Evolutionary conservation across 2,888 invertebrate species (phyloP).

Genomic region (Nematopogon swammerdamellus): DNA sequence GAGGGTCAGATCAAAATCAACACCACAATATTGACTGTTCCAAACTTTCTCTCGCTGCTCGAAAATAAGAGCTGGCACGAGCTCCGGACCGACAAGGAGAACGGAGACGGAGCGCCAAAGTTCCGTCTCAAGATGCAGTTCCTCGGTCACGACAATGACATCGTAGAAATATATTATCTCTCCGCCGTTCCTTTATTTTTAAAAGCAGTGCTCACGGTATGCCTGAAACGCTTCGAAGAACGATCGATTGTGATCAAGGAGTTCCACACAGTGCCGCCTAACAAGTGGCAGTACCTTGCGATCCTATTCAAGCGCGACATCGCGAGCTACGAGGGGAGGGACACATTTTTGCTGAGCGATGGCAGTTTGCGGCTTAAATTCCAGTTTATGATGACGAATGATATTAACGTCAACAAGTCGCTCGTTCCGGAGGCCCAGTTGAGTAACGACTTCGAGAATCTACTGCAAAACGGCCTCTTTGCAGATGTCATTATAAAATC

Average conservation of each 20-base stretch:
- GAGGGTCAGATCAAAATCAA: conserved; percentile 42
- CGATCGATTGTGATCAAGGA: conserved; percentile 40
- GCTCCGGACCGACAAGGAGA: conserved; percentile 29
- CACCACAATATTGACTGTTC: conserved; percentile 40
- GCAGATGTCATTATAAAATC: conserved; percentile 44
- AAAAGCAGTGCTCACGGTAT: conserved; percentile 37
- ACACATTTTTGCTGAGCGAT: conserved; percentile 32
- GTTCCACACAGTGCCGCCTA: conserved; percentile 38
- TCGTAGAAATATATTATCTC: conserved; percentile 40
- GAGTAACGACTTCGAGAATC: conserved; percentile 37
- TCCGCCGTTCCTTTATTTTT: conserved; percentile 36
- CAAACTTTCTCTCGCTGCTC: conserved; percentile 30
- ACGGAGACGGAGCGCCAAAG: conserved; percentile 5
- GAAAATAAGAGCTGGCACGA: conserved; percentile 33
- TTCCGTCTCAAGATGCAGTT: conserved; percentile 46
- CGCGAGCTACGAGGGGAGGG: conserved; percentile 28
- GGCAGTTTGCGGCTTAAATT: conserved; percentile 40
- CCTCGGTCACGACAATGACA: conserved; percentile 36
- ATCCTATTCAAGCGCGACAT: conserved; percentile 40
- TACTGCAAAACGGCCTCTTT: conserved; percentile 33
- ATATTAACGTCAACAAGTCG: conserved; percentile 31
- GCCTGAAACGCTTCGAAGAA: conserved; percentile 39
- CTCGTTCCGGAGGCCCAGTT: conserved; percentile 32
- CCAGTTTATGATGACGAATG: conserved; percentile 40
- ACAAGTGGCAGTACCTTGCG: conserved; percentile 45